phyloP scores from a whole-genome alignment of 1,140 invertebrate species.

The Dreissena polymorpha region DNA sequence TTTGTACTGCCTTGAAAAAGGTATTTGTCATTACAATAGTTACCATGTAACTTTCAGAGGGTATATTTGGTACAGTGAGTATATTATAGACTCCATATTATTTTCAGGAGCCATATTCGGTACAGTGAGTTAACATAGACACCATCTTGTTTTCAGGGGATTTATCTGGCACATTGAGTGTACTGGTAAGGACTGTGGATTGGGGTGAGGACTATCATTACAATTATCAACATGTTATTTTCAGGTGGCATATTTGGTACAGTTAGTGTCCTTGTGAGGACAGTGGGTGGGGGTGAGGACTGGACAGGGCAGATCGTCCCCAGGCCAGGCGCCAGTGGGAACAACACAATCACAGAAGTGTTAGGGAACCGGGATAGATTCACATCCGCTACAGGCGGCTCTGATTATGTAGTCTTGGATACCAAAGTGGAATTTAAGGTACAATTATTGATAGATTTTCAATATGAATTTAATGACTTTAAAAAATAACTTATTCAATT shows the following conservation, averaged over 20 bases:
- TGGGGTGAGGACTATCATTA: conserved; percentile 69
- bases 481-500: too few species aligned
- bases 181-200: conserved; percentile 73
- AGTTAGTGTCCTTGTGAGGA: conserved; percentile 71
- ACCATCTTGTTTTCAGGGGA: conserved; percentile 62
- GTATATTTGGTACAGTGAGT: conserved; percentile 71
- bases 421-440: conserved; percentile 66
- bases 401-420: conserved; percentile 73
- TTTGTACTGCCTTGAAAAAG: too few species aligned
- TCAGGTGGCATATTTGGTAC: conserved; percentile 74
- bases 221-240: not conserved
- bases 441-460: conserved; percentile 10
- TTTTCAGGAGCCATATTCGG: conserved; percentile 74
- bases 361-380: conserved; percentile 67
- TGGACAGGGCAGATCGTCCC: conserved; percentile 72
- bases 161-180: conserved; percentile 70
- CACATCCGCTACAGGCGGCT: conserved; percentile 62
- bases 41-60: conserved; percentile 58
- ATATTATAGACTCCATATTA: too few species aligned
- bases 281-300: conserved; percentile 75
- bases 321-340: conserved; percentile 51
- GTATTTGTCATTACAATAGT: too few species aligned
- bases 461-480: too few species aligned
- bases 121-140: conserved; percentile 60
- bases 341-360: conserved; percentile 72